Evolutionary conservation across 2,888 invertebrate genomes (phyloP), one percentile per base, ranked within the genome.

Genomic region (Drosophila birchii): DNA sequence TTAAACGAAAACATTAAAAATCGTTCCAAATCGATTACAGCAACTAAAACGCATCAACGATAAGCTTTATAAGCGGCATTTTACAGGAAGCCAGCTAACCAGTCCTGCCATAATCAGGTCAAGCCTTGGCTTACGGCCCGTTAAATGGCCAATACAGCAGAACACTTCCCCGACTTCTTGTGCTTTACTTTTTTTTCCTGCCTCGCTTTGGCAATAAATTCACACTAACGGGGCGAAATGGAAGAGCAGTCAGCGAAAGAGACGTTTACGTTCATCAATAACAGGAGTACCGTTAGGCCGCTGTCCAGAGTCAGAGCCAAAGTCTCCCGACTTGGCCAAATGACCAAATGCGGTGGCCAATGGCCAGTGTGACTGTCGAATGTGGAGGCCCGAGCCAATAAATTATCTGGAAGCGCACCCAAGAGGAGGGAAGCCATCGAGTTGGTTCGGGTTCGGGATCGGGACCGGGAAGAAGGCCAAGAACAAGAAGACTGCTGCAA

Each of bases 91-190:
- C 56, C 45, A 23, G 38, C n/a, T n/a, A 81, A 87, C 88, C 88
- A 74, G 86, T 85, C 84, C 88, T 85, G 79, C 84, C 88, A 88
- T 88, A 85, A 80, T 79, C 79, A 86, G 82, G 83, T 86, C 85
- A 79, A 67, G 76, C 75, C 70, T 62, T 71, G 78, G 64, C 73
- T 78, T 58, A 62, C 54, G 59, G 60, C 57, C 71, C 70, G 72
- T 76, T 79, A 76, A 63, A 69, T 76, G 67, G 39, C 58, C 44
- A 47, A 43, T n/a, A 49, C 45, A 29, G 39, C 58, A 79, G 73
- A 81, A 74, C 75, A 47, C 75, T 80, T 67, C 72, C 80, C 39
- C 38, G 26, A 43, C 36, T 43, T 34, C 20, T 26, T n/a, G 26
- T 8, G 47, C 26, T 20, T 23, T 5, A 8, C 32, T 55, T 53